phyloP scores from a whole-genome alignment of 2,888 invertebrate species.

The Phyllotreta cruciferae region DNA sequence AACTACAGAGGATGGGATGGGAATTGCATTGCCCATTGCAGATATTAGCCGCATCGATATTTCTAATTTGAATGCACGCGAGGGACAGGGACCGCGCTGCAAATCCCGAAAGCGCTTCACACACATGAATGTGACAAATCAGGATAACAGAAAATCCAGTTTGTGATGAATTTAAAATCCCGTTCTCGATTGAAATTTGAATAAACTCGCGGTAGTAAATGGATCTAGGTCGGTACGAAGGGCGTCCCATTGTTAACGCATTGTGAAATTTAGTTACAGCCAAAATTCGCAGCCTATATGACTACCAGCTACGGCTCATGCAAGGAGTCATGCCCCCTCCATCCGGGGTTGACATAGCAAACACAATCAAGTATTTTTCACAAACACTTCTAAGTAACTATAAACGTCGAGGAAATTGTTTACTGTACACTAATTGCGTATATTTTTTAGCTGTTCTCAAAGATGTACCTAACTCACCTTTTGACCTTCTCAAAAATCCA shows the following conservation, averaged over 20 bases:
- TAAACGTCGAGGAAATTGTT: not conserved
- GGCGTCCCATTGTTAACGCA: constrained; percentile 18
- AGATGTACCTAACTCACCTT: constrained; percentile 92
- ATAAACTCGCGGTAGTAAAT: constrained; percentile 6
- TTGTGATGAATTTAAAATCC: constrained; percentile 14
- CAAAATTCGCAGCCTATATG: constrained; percentile 96
- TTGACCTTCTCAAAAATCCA: constrained; percentile 88
- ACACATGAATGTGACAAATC: not conserved
- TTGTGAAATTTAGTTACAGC: constrained; percentile 79
- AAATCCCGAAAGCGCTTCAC: too few relatives aligned
- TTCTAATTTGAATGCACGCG: too few relatives aligned
- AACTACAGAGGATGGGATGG: too few relatives aligned
- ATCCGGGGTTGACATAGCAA: constrained; percentile 94
- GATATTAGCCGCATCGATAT: too few relatives aligned
- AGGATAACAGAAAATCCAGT: not conserved
- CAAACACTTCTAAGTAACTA: constrained; percentile 89
- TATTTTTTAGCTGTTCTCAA: constrained; percentile 83
- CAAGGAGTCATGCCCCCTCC: constrained; percentile 92
- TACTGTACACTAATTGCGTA: constrained; percentile 16
- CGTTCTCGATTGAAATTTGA: constrained; percentile 1
- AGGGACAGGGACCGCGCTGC: too few relatives aligned
- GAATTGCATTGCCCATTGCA: too few relatives aligned
- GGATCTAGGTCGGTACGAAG: constrained; percentile 36
- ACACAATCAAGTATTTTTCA: constrained; percentile 97
- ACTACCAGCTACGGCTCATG: constrained; percentile 91